phyloP scores from a whole-genome alignment of 2,888 invertebrate genomes.

The Ochropacha duplaris region DNA sequence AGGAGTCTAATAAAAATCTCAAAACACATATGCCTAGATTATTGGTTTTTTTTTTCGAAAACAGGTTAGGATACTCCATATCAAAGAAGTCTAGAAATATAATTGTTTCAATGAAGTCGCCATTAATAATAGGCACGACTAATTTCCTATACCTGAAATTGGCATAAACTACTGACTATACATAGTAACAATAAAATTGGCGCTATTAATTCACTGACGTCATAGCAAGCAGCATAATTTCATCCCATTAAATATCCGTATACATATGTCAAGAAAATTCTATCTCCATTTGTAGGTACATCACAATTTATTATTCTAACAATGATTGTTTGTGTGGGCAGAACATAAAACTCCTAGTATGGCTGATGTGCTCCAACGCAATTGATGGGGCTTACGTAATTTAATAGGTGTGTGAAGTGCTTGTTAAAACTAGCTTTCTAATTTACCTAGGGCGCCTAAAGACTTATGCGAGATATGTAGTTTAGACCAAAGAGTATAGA shows the following conservation, averaged over 20 bases:
- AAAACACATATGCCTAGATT: too few relatives aligned
- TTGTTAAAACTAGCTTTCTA: neutral
- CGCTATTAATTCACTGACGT: too few relatives aligned
- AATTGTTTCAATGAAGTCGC: too few relatives aligned
- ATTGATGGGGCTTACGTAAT: neutral
- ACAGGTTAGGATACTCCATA: too few relatives aligned
- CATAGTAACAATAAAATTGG: too few relatives aligned
- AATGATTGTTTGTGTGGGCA: conserved; percentile 15
- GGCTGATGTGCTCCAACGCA: neutral
- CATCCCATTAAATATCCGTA: neutral
- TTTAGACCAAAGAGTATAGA: neutral
- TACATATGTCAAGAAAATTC: neutral
- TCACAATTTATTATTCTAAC: conserved; percentile 8
- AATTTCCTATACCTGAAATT: too few relatives aligned
- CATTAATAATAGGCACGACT: too few relatives aligned
- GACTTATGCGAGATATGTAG: neutral
- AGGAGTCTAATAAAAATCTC: too few relatives aligned
- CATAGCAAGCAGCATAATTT: too few relatives aligned
- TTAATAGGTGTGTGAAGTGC: neutral
- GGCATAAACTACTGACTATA: too few relatives aligned
- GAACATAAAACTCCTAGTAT: conserved; percentile 20
- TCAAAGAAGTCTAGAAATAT: too few relatives aligned
- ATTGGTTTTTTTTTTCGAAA: too few relatives aligned
- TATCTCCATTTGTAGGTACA: neutral
- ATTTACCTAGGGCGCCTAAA: neutral